Evolutionary conservation across 2,888 invertebrate genomes (phyloP).

Genomic region (Aspidiotus rigidus): DNA sequence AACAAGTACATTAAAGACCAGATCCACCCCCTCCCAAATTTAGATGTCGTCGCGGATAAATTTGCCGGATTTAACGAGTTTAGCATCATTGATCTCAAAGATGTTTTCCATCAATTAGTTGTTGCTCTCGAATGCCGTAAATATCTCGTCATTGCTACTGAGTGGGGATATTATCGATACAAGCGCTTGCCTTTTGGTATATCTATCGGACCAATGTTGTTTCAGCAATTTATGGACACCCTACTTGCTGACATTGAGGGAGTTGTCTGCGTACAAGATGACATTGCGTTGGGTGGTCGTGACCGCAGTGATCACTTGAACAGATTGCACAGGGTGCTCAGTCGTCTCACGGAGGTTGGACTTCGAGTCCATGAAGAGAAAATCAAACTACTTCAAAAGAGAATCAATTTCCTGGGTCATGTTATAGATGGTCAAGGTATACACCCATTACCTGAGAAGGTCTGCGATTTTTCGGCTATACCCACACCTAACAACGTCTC

Average conservation of each 20-base stretch:
- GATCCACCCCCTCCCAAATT: constrained; percentile 5
- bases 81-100: constrained; percentile 8
- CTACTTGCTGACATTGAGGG: constrained; percentile 38
- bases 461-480: too few relatives aligned
- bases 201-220: constrained; percentile 39
- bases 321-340: too few relatives aligned
- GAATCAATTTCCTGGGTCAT: too few relatives aligned
- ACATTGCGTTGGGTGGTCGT: constrained; percentile 35
- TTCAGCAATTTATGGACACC: constrained; percentile 41
- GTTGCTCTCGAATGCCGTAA: background rate
- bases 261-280: constrained; percentile 40
- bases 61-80: constrained; percentile 7
- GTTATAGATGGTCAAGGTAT: too few relatives aligned
- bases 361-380: too few relatives aligned
- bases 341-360: too few relatives aligned
- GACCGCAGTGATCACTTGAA: constrained; percentile 10
- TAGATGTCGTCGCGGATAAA: background rate
- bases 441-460: too few relatives aligned
- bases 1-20: background rate
- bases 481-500: too few relatives aligned
- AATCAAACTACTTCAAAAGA: too few relatives aligned
- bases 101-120: background rate
- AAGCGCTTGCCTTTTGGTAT: constrained; percentile 40
- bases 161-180: constrained; percentile 1
- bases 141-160: constrained; percentile 8